Conservation (phyloP, 2,113 vertebrate genomes). For the Todiramphus chloris region DNA sequence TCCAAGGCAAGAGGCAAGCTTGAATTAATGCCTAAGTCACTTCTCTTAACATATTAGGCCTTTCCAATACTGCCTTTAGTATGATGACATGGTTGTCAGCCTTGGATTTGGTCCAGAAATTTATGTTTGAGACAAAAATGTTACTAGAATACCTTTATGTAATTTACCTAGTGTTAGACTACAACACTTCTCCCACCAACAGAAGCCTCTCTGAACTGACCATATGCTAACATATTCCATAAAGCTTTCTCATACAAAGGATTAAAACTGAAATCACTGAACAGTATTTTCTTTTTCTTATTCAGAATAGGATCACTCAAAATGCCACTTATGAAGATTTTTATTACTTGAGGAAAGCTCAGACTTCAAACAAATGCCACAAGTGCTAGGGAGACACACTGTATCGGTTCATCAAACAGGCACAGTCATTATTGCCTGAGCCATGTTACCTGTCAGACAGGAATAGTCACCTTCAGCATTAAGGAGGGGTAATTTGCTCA, state of each 20-base stretch:
- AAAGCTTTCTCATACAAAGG: neutral
- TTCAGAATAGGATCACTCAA: neutral
- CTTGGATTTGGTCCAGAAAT: neutral
- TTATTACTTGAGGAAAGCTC: neutral
- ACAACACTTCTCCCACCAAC: neutral
- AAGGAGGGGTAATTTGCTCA: neutral
- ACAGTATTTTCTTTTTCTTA: neutral
- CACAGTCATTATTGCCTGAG: neutral
- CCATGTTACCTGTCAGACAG: neutral
- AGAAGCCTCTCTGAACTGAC: neutral
- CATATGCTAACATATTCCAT: neutral
- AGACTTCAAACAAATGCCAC: neutral
- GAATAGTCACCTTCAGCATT: neutral
- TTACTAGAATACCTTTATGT: rapidly evolving
- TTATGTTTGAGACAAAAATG: neutral
- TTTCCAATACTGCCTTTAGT: neutral
- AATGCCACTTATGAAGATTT: neutral
- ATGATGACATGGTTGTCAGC: neutral
- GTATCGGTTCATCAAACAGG: neutral
- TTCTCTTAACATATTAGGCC: neutral
- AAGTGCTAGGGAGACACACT: neutral
- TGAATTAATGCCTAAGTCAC: neutral
- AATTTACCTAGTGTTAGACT: neutral
- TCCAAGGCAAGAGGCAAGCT: neutral
- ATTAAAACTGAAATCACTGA: neutral